These are phyloP conservation scores for Ennomos quercinarius DNA, from an alignment of 2,888 invertebrate species.

Conservation along the genomic window DNA sequence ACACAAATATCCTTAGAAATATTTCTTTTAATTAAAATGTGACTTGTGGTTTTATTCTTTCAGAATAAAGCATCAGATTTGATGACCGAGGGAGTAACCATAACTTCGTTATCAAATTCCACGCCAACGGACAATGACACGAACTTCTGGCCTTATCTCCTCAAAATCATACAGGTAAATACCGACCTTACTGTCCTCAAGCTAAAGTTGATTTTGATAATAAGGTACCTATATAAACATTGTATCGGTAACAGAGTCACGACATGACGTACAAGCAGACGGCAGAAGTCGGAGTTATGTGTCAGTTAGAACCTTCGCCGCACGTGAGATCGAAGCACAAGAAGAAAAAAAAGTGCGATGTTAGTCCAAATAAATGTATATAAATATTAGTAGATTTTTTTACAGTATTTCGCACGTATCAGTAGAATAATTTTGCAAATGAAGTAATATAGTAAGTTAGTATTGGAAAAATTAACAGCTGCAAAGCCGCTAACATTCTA, in stretches of 20 bases:
- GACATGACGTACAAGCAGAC: slow-evolving; percentile 59
- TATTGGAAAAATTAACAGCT: no score
- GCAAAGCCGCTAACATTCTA: no score
- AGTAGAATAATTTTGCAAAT: no score
- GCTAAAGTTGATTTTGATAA: no score
- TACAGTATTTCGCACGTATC: no score
- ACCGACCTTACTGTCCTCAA: no score
- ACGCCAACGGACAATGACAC: slow-evolving; percentile 62
- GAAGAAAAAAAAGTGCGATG: slow-evolving; percentile 86
- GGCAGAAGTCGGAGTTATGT: slow-evolving; percentile 66
- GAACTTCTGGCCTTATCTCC: slow-evolving; percentile 77
- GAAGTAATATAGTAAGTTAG: no score
- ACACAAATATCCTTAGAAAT: no score
- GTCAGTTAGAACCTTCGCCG: slow-evolving; percentile 72
- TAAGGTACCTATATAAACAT: neutral
- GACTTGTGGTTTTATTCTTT: slow-evolving; percentile 8
- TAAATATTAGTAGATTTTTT: slow-evolving; percentile 1
- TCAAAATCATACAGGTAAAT: slow-evolving; percentile 76
- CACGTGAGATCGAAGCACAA: slow-evolving; percentile 59
- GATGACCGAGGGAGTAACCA: slow-evolving; percentile 58
- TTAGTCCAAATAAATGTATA: slow-evolving; percentile 69
- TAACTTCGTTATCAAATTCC: slow-evolving; percentile 52
- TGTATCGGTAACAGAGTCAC: slow-evolving; percentile 57
- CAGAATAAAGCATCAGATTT: slow-evolving; percentile 63
- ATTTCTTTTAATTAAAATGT: no score